These are phyloP conservation scores for Grus americana DNA, from an alignment of 2,113 vertebrate genomes.

Conservation along the genomic window DNA sequence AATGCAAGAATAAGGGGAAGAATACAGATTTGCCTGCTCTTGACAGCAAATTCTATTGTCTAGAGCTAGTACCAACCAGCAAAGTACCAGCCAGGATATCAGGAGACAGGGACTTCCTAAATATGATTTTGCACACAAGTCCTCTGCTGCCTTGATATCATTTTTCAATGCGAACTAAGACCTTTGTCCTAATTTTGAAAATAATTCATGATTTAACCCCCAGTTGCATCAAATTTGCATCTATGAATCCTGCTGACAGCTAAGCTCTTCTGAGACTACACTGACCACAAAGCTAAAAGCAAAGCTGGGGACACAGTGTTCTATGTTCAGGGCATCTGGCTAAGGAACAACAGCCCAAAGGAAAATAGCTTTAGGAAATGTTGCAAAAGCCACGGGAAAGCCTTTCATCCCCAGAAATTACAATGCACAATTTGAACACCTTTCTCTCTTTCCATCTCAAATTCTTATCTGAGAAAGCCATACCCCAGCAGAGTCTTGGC, in stretches of 20 bases:
- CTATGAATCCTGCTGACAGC: constrained; percentile 31
- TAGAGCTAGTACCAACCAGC: neutral
- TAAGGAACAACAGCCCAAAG: neutral
- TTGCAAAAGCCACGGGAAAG: neutral
- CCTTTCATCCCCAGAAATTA: neutral
- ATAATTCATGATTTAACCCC: constrained; percentile 7
- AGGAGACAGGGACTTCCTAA: neutral
- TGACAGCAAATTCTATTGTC: neutral
- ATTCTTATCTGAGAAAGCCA: neutral
- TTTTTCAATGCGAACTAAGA: neutral
- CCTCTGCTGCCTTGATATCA: neutral
- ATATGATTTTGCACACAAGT: neutral
- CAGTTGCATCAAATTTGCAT: constrained; percentile 9
- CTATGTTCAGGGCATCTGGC: neutral
- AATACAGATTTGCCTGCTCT: neutral
- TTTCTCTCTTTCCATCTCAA: neutral
- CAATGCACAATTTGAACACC: neutral
- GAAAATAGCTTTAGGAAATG: constrained; percentile 6
- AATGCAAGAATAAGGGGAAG: neutral
- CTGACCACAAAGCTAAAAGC: neutral
- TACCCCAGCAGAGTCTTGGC: neutral
- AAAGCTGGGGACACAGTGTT: neutral
- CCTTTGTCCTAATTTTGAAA: constrained; percentile 16
- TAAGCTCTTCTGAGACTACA: neutral
- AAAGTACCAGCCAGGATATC: neutral